These are phyloP conservation scores for Typhlomys cinereus DNA, from an alignment of 2,113 vertebrate genomes.

Conservation along the genomic window DNA sequence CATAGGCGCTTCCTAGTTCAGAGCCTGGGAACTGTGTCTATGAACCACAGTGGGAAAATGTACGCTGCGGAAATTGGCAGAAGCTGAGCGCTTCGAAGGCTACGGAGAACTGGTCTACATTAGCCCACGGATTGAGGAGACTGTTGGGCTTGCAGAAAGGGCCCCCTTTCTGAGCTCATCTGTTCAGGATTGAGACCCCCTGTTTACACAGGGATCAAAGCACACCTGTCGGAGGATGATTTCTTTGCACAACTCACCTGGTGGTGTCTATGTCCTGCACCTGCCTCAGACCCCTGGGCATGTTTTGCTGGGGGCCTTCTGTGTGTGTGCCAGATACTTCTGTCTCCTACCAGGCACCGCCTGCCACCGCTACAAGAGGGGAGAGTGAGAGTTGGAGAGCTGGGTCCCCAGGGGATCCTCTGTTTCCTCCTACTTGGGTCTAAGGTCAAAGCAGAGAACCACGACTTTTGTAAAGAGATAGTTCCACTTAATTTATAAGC, in stretches of 20 bases:
- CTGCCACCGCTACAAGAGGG: too few species aligned
- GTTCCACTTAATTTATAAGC: neutral
- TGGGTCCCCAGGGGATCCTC: neutral
- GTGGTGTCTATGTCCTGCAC: neutral
- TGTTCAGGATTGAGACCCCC: neutral
- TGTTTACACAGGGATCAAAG: neutral
- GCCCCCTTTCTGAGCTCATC: neutral
- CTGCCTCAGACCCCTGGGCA: neutral
- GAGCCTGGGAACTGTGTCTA: rapidly evolving
- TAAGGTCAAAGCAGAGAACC: neutral
- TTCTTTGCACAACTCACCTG: neutral
- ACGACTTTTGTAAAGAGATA: neutral
- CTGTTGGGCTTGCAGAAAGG: neutral
- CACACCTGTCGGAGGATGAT: neutral
- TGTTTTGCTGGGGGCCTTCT: neutral
- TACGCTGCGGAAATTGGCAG: neutral
- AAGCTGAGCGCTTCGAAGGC: neutral
- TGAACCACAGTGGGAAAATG: neutral
- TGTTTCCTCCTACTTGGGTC: neutral
- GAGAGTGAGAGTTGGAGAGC: neutral
- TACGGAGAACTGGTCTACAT: neutral
- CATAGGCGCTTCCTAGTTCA: rapidly evolving
- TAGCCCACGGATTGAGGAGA: neutral
- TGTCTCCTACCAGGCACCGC: neutral
- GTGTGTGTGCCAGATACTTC: neutral